Percentiles rank a stretch among this genome's conserved stretches.
These are phyloP conservation scores for Nymphalis polychloros DNA, from an alignment of 2,888 invertebrate species.

Conservation along the genomic window DNA sequence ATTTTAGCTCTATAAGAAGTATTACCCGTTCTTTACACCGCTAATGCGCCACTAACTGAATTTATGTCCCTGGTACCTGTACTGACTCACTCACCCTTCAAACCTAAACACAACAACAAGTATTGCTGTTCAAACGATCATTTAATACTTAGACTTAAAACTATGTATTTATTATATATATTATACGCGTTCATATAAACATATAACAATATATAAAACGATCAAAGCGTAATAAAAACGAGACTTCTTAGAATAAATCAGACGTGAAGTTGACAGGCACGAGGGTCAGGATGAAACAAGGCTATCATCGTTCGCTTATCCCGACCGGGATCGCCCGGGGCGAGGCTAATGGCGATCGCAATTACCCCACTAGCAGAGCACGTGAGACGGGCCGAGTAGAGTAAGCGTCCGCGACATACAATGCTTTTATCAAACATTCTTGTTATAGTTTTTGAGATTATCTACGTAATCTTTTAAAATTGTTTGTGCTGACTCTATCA, in stretches of 20 bases:
- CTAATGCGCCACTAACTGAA: too few relatives aligned
- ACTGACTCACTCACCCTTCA: too few relatives aligned
- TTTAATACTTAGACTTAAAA: too few relatives aligned
- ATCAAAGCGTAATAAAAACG: neutral
- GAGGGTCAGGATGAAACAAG: conserved; percentile 6
- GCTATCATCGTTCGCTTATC: conserved; percentile 12
- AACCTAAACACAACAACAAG: too few relatives aligned
- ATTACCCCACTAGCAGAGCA: conserved; percentile 14
- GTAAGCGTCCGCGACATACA: neutral
- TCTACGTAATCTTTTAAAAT: too few relatives aligned
- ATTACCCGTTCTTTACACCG: too few relatives aligned
- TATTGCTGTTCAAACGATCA: too few relatives aligned
- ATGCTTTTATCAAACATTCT: neutral
- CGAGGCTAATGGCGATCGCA: conserved; percentile 24
- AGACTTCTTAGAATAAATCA: neutral
- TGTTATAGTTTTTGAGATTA: too few relatives aligned
- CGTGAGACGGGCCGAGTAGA: neutral
- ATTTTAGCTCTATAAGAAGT: too few relatives aligned
- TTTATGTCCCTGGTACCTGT: too few relatives aligned
- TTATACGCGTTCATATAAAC: neutral
- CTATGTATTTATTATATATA: too few relatives aligned
- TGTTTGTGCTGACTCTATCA: too few relatives aligned
- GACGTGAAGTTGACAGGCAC: conserved; percentile 3
- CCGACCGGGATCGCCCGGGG: conserved; percentile 6
- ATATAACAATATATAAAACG: neutral